Evolutionary conservation across 2,797 vertebrate species (phyloP), one percentile per base, ranked within the genome.

Genomic region (Melopsittacus undulatus): DNA sequence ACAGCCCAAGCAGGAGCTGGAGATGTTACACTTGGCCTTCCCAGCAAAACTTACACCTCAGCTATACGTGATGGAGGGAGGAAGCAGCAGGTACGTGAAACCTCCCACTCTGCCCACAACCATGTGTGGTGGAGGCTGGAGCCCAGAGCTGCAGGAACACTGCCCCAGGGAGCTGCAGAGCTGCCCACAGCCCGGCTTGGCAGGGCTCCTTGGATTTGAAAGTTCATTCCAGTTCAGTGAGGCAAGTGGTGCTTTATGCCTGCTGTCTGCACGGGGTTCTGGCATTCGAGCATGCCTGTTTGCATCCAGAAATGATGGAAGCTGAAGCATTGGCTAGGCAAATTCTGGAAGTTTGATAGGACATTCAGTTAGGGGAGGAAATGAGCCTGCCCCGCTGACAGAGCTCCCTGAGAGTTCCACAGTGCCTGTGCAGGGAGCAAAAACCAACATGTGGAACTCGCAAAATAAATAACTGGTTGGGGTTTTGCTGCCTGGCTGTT

Each of bases 141-240:
- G 73, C 76, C 46, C 59, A 29, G 74, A 22, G 8, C 48, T 0
- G 5, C 5, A 1, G 76, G 6, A 7, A 66, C 2, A 1, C 29
- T 74, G 83, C 45, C 8, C 24, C 42, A 34, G 62, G 86, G 76
- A 82, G 59, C 92, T 70, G 70, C 80, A 30, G 74, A 59, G 66
- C 62, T 62, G 79, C 21, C 54, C 54, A 0, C 36, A 82, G 83
- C 36, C 36, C 13, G 2, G 15, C 36, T 59, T 45, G 1, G 3
- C 61, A 3, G 11, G 56, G 68, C 76, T 49, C 38, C 76, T 73
- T 42, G 34, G 30, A 30, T 73, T 30, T 43, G 59, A 42, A 76
- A 83, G 89, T 54, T 92, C 89, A 68, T 92, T 80, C 84, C 87
- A 72, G 79, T 94, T 89, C 89, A 83, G 52, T n/a, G 83, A 77